Evolutionary conservation across 2,113 vertebrate species (phyloP).

Genomic region (Progne subis): DNA sequence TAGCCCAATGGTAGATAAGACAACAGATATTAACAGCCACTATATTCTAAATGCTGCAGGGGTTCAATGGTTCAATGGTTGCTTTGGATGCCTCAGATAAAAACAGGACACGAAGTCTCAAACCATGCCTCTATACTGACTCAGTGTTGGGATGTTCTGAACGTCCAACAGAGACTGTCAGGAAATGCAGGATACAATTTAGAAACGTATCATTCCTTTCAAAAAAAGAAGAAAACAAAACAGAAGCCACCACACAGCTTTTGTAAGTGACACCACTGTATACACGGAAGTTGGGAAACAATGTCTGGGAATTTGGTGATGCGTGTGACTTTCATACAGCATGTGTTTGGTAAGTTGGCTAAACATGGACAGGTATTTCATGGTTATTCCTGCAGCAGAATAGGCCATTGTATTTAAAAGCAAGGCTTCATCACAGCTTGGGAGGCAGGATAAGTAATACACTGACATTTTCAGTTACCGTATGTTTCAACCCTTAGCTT

Average conservation of each 20-base stretch:
- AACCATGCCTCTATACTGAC: background rate
- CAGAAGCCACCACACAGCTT: background rate
- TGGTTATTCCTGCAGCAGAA: background rate
- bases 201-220: background rate
- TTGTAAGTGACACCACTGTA: background rate
- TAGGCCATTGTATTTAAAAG: background rate
- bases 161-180: background rate
- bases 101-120: background rate
- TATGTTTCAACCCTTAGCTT: background rate
- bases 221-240: background rate
- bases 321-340: accelerated
- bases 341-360: background rate
- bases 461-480: background rate
- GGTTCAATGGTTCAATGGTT: background rate
- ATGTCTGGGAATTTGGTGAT: accelerated
- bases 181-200: background rate
- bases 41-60: background rate
- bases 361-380: background rate
- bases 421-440: background rate
- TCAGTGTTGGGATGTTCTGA: background rate
- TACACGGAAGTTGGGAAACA: background rate
- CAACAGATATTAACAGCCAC: background rate
- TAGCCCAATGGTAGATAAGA: background rate
- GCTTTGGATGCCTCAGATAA: background rate
- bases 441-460: background rate